Base-by-base conservation (phyloP, 2,888 invertebrate species). In the Helobdella robusta region DNA sequence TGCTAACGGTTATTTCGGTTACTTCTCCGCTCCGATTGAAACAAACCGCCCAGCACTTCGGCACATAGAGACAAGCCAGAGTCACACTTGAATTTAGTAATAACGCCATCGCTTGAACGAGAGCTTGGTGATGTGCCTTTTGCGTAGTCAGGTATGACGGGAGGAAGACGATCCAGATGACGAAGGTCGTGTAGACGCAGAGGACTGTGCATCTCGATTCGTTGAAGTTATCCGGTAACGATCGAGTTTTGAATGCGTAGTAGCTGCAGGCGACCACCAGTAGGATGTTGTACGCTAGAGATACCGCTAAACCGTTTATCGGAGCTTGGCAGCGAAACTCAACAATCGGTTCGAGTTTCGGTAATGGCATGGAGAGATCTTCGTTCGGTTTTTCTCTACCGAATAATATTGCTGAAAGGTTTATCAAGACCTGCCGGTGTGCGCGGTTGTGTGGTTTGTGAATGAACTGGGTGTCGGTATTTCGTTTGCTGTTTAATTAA, bases 161-260 rank as follows among this genome's bases (percentile, higher is more conserved):
- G 18, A 75, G 65, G 68, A 74, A 75, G 34, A 73, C 73, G 18
- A 73, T 54, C 73, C 74, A 74, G 56, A 75, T 71, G 44, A 75
- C 69, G 30, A 75, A 65, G 0, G 74, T 74, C 11, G 75, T 74
- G 71, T 72, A 74, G 28, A 75, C 75, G 56, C 73, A 74, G 69
- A 74, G 70, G 15, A 72, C 68, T 54, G 73, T 75, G 68, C 73
- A 74, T 50, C 72, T 70, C 1, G 73, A 72, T 62, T 74, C 74
- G 70, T 74, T 74, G 69, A 71, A 74, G 66, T 74, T 73, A 66
- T 73, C 72, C 6, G 74, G 74, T 20, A 74, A 68, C 25, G 61
- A 66, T 2, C 74, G 68, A 6, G 73, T 72, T 58, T 70, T 72
- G 61, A 74, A 69, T 36, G 74, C 74, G 66, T 73, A 72, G 61